Evolutionary conservation across 2,113 vertebrate genomes (phyloP).

Genomic region (Odocoileus virginianus): DNA sequence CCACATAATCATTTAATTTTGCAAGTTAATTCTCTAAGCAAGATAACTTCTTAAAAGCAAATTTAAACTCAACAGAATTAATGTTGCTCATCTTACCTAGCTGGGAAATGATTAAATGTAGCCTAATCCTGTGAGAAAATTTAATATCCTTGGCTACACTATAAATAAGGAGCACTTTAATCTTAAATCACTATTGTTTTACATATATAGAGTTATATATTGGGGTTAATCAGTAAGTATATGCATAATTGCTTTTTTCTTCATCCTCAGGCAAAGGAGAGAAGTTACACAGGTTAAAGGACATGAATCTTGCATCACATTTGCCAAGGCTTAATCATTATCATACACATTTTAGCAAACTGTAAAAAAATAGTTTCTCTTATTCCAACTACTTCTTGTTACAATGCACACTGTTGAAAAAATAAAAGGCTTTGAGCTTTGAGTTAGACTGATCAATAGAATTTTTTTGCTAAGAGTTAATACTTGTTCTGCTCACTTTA

Average conservation of each 20-base stretch:
- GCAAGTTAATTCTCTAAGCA: constrained; percentile 38
- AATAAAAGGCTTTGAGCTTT: neutral
- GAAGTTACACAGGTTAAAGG: neutral
- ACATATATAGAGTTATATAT: neutral
- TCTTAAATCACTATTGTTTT: constrained; percentile 27
- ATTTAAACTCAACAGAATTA: constrained; percentile 51
- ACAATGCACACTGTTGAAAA: neutral
- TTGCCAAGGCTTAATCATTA: neutral
- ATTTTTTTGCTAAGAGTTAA: neutral
- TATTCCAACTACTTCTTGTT: neutral
- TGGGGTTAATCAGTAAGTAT: constrained; percentile 18
- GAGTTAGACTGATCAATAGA: neutral
- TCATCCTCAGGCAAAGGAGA: neutral
- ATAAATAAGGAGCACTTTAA: constrained; percentile 58
- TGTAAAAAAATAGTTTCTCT: neutral
- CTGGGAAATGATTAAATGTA: constrained; percentile 58
- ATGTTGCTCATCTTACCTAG: constrained; percentile 41
- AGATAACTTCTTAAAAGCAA: constrained; percentile 50
- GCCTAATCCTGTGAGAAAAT: constrained; percentile 8
- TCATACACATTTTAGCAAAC: neutral
- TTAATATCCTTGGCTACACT: constrained; percentile 46
- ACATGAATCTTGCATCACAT: neutral
- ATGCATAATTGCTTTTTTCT: neutral
- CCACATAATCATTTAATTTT: constrained; percentile 6
- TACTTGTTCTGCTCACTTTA: neutral